These are phyloP conservation scores for Caenorhabditis plicata DNA, from an alignment of 2,888 invertebrate genomes.

Conservation along the genomic window DNA sequence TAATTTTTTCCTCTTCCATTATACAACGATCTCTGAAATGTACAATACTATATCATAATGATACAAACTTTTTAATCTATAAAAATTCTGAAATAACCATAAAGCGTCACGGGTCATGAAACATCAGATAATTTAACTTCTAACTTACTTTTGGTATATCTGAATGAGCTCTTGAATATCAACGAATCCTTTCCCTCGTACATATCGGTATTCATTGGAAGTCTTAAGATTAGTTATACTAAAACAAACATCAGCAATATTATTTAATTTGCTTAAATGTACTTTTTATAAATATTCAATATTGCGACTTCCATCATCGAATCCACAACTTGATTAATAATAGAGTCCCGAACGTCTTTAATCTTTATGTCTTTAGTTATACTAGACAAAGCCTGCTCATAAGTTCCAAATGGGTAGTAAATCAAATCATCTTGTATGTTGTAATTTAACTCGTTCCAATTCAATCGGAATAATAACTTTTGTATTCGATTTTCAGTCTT, in stretches of 20 bases:
- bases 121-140: too few relatives aligned
- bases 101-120: too few relatives aligned
- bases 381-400: slow-evolving; percentile 5
- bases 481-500: slow-evolving; percentile 9
- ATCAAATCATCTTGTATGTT: not conserved
- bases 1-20: too few relatives aligned
- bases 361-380: slow-evolving; percentile 17
- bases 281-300: slow-evolving; percentile 19
- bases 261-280: not conserved
- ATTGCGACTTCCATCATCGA: slow-evolving; percentile 11
- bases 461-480: slow-evolving; percentile 24
- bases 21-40: too few relatives aligned
- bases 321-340: slow-evolving; percentile 14
- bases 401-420: slow-evolving; percentile 16
- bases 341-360: slow-evolving; percentile 21
- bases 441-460: slow-evolving; percentile 14
- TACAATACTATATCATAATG: too few relatives aligned
- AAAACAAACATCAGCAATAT: not conserved
- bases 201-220: slow-evolving; percentile 7
- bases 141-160: slow-evolving; percentile 23
- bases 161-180: slow-evolving; percentile 11
- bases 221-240: slow-evolving; percentile 4
- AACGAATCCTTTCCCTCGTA: slow-evolving; percentile 16
- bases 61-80: too few relatives aligned
- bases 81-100: too few relatives aligned